Evolutionary conservation across 2,888 invertebrate species (phyloP), one percentile per base, ranked within the genome.

Genomic region (Meandrusa payeni): DNA sequence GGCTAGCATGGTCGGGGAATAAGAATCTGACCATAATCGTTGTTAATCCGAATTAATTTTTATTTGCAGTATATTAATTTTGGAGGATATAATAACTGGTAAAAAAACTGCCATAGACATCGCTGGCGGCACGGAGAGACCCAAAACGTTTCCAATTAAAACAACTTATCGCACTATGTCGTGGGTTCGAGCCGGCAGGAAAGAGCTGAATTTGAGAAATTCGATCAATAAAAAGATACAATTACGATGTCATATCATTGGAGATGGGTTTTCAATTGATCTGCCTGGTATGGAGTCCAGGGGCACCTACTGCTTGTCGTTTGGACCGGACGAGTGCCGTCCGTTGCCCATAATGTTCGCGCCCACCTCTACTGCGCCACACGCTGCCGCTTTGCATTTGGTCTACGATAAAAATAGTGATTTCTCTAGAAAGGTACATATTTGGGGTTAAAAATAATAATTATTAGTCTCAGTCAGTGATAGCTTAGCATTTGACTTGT

Each of bases 161-260:
- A 82, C 81, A 0, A 86, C 74, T 45, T 58, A 68, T 48, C 64
- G 55, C 22, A 57, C 58, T 0, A 57, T 87, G 49, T 80, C 83
- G 0, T 87, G 81, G 78, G 76, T 85, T 2, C 64, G 76, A 1
- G 40, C 69, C 0, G 85, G 77, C 1, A 55, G 79, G 3, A 86
- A 81, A 40, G 83, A 86, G 34, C 57, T 87, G 1, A 85, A 79
- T 38, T 46, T 87, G 39, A 83, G 83, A 51, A 87, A 85, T 44
- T 63, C 58, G 0, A 62, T 65, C 0, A 64, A 81, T 13, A 78
- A 67, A 34, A 82, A 76, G 54, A 52, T 85, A 6, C 71, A 78
- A 10, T 59, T 85, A 2, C 60, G 76, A 11, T 83, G 82, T 33
- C 74, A 76, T 24, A 69, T 86, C 2, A 10, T 69, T 0, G 87